Evolutionary conservation across 1,140 invertebrate species (phyloP), one percentile per base, ranked within the genome.

Genomic region (Megalopta genalis): DNA sequence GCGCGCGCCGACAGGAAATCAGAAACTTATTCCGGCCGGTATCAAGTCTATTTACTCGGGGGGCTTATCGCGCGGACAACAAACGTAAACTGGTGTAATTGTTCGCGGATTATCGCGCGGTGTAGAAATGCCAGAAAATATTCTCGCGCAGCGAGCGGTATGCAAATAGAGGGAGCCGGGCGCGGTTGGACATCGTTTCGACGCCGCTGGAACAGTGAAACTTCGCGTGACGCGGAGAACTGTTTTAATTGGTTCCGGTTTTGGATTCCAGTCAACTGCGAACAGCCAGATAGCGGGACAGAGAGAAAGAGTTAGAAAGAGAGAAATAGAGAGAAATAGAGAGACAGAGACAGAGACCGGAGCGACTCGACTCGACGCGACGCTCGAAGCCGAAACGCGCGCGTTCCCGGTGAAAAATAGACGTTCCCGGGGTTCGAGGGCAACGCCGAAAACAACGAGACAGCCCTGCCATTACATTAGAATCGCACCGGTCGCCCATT

Each of bases 231-330:
- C 60, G 52, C 7, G 37, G 42, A 12, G 27, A 79, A 74, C 42
- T 49, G 52, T 74, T 83, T 66, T 67, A 70, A 84, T 72, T 32
- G 70, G n/a, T 75, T 83, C 67, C 57, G 72, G 62, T 67, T 71
- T 46, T 57, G 70, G 57, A 57, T 64, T 64, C 27, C 42, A 69
- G 59, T 80, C 80, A 77, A 69, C 81, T 39, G 49, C 37, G 16
- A 54, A 66, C 57, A 25, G 25, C 25, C 63, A 72, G 32, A 52
- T 57, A 63, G 52, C 37, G 66, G 64, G 62, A 63, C 62, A 49
- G 69, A 32, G 66, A 32, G 32, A 32, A 32, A 32, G 32, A 32
- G 32, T 32, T 32, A 42, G 42, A 42, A 12, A 42, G 12, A 9
- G 9, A 42, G 9, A 42, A 12, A 42, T 4, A 42, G 9, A 12